Conservation (phyloP, 1,140 invertebrate species). For the Zaprionus gabonicus region DNA sequence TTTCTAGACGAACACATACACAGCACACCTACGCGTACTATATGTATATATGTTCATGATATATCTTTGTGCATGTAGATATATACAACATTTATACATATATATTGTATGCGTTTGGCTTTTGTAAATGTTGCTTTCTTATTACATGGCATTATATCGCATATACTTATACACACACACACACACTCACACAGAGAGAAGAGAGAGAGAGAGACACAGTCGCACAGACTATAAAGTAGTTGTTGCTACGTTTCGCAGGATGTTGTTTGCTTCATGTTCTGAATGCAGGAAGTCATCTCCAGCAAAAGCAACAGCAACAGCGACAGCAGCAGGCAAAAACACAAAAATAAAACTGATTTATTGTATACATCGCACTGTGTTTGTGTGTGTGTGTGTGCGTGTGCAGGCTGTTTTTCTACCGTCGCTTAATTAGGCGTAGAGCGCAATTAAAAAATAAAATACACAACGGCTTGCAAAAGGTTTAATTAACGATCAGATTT, state of each 20-base stretch:
- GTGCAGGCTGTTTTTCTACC: background rate
- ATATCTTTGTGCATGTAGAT: slow-evolving; percentile 16
- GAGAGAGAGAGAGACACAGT: background rate
- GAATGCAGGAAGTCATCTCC: slow-evolving; percentile 41
- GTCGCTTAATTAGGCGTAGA: slow-evolving; percentile 27
- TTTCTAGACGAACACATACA: slow-evolving; percentile 23
- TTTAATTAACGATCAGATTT: slow-evolving; percentile 3
- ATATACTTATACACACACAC: background rate
- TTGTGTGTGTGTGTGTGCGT: slow-evolving; percentile 14
- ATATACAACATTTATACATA: slow-evolving; percentile 7
- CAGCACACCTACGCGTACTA: background rate
- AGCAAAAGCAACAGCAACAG: slow-evolving; percentile 9
- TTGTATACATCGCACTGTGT: slow-evolving; percentile 10
- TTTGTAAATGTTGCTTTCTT: slow-evolving; percentile 81
- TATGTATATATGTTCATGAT: slow-evolving; percentile 7
- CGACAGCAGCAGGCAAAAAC: background rate
- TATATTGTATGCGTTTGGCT: slow-evolving; percentile 71
- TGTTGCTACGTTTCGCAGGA: slow-evolving; percentile 31
- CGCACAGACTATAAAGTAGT: slow-evolving; percentile 7
- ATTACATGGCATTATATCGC: slow-evolving; percentile 63
- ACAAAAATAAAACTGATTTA: slow-evolving; percentile 24
- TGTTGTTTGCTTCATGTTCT: slow-evolving; percentile 39
- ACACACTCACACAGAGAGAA: background rate
- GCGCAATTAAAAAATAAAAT: background rate
- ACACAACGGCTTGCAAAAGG: background rate